Evolutionary conservation across 2,113 vertebrate species (phyloP).

Genomic region (Chloroceryle aenea): DNA sequence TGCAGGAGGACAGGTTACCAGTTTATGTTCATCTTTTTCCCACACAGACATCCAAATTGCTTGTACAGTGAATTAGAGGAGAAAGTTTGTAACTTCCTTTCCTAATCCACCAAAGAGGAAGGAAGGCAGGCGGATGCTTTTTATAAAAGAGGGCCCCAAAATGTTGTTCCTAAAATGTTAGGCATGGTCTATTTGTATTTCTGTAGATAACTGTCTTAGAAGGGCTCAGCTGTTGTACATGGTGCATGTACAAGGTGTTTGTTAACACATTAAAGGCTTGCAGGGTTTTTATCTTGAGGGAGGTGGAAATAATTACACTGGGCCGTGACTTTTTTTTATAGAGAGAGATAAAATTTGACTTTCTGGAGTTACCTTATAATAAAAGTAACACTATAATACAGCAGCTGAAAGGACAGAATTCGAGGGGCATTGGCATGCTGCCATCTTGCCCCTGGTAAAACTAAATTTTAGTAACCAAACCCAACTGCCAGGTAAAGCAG

Average conservation of each 20-base stretch:
- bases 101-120: slow-evolving; percentile 2
- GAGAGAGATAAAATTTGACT: neutral
- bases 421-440: neutral
- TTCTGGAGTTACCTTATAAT: neutral
- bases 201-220: slow-evolving; percentile 49
- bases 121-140: slow-evolving; percentile 53
- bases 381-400: neutral
- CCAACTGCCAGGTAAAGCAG: neutral
- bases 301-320: neutral
- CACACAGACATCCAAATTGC: neutral
- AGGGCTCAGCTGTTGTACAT: slow-evolving; percentile 63
- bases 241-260: slow-evolving; percentile 35
- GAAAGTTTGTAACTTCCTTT: neutral
- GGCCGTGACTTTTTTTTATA: neutral
- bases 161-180: slow-evolving; percentile 68
- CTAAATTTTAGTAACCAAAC: neutral
- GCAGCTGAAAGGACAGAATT: neutral
- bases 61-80: slow-evolving; percentile 4
- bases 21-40: neutral
- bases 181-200: slow-evolving; percentile 57
- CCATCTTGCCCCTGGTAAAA: neutral
- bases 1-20: neutral
- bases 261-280: slow-evolving; percentile 31
- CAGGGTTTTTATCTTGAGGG: neutral
- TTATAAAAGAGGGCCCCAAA: slow-evolving; percentile 66